Evolutionary conservation across 2,888 invertebrate genomes (phyloP).

Genomic region (Hesperia comma): DNA sequence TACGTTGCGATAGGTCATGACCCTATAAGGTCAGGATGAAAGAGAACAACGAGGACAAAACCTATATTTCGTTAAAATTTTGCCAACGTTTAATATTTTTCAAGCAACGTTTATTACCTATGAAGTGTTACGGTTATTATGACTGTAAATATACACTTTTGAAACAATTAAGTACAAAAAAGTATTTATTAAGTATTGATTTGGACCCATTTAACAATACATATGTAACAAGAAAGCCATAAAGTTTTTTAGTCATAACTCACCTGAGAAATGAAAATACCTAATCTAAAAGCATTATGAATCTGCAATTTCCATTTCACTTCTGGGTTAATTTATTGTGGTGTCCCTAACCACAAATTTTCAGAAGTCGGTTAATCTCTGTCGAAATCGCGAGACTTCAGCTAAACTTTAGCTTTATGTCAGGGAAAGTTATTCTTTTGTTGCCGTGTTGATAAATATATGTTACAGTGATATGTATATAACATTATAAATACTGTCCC

Average conservation of each 20-base stretch:
- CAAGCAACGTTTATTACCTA: too few relatives aligned
- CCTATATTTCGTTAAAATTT: not conserved
- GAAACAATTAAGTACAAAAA: too few relatives aligned
- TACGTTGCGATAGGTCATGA: slow-evolving; percentile 4
- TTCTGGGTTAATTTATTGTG: slow-evolving; percentile 22
- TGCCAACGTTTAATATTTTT: too few relatives aligned
- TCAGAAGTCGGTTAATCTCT: slow-evolving; percentile 21
- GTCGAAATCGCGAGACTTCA: slow-evolving; percentile 18
- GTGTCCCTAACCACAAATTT: slow-evolving; percentile 18
- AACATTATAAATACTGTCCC: not conserved
- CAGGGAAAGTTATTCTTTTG: slow-evolving; percentile 11
- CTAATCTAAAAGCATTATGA: slow-evolving; percentile 19
- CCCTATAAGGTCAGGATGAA: not conserved
- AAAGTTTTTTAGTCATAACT: not conserved
- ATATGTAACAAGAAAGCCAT: too few relatives aligned
- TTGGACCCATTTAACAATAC: too few relatives aligned
- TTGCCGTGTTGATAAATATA: slow-evolving; percentile 7
- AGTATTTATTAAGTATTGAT: too few relatives aligned
- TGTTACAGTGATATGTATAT: not conserved
- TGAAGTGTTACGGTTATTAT: too few relatives aligned
- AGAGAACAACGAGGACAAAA: not conserved
- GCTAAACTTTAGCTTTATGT: slow-evolving; percentile 9
- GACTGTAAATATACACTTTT: too few relatives aligned
- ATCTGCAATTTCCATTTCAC: slow-evolving; percentile 19
- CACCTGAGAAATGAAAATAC: slow-evolving; percentile 12